Evolutionary conservation across 2,888 invertebrate genomes (phyloP).

Genomic region (Meghimatium bilineatum): DNA sequence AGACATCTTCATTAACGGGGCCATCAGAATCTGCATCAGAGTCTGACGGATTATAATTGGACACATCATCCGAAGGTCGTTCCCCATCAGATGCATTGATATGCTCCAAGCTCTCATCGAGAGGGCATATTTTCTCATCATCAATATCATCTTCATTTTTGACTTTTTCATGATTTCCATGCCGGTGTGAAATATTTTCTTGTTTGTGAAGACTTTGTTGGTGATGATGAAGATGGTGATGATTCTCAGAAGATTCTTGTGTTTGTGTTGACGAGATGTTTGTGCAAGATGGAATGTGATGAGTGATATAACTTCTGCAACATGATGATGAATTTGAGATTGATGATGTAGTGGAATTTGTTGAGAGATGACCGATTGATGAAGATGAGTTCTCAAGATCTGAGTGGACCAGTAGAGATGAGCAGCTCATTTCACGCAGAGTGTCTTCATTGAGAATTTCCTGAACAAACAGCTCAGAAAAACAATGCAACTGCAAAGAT

Average conservation of each 20-base stretch:
- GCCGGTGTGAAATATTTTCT: not conserved
- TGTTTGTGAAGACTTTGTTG: not conserved
- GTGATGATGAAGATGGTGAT: not conserved
- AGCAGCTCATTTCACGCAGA: conserved; percentile 36
- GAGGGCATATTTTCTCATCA: not conserved
- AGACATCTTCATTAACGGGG: conserved; percentile 23
- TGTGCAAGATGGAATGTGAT: conserved; percentile 10
- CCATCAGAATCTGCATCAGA: conserved; percentile 51
- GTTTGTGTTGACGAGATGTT: not conserved
- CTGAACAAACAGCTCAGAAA: conserved; percentile 43
- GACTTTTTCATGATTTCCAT: not conserved
- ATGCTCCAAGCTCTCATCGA: conserved; percentile 39
- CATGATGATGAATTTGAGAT: conserved; percentile 29
- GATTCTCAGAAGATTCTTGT: not conserved
- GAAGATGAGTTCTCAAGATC: conserved; percentile 42
- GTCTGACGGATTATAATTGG: conserved; percentile 54
- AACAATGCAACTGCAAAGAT: conserved; percentile 37
- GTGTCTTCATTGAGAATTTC: conserved; percentile 44
- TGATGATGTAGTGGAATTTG: conserved; percentile 31
- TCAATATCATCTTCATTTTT: not conserved
- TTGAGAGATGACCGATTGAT: conserved; percentile 33
- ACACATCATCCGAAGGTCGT: conserved; percentile 48
- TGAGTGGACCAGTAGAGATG: conserved; percentile 29
- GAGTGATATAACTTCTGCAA: not conserved
- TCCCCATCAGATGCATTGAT: conserved; percentile 41